Conservation (phyloP, 2,797 vertebrate genomes). For the Myripristis murdjan region DNA sequence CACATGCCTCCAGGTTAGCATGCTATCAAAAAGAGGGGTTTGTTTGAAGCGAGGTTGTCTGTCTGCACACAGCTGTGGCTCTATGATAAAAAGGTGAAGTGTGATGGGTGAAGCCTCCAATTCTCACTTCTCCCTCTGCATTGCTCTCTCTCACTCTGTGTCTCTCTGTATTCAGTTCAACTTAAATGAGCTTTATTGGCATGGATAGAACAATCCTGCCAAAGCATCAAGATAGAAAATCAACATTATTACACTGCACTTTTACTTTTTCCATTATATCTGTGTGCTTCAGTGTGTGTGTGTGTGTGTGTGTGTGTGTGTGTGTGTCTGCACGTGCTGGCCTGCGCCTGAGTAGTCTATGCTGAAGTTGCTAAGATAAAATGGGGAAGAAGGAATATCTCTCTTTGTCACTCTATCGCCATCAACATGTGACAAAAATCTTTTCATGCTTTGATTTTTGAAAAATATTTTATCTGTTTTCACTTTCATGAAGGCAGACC, state of each 20-base stretch:
- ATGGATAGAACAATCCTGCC: constrained; percentile 17
- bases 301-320: background rate
- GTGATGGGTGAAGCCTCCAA: constrained; percentile 62
- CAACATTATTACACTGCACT: background rate
- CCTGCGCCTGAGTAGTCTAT: constrained; percentile 8
- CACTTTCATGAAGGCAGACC: constrained; percentile 61
- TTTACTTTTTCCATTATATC: constrained; percentile 2
- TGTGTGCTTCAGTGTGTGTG: background rate
- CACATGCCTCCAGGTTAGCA: constrained; percentile 75
- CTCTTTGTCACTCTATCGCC: constrained; percentile 6
- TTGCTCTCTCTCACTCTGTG: constrained; percentile 12
- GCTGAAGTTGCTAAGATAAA: constrained; percentile 24
- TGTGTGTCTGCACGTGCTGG: constrained; percentile 24
- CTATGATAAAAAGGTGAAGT: constrained; percentile 71
- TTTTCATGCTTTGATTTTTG: constrained; percentile 45
- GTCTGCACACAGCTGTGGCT: constrained; percentile 70
- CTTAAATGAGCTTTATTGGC: constrained; percentile 11
- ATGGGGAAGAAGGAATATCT: background rate
- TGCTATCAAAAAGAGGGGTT: constrained; percentile 67
- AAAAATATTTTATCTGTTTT: constrained; percentile 50
- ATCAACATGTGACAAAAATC: constrained; percentile 11
- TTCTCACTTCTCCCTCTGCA: constrained; percentile 18
- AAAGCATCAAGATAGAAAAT: constrained; percentile 8
- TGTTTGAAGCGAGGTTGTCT: constrained; percentile 72
- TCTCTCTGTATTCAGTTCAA: constrained; percentile 42